A percentile compares a stretch with the other conserved stretches of the same genome.
These are phyloP conservation scores for Spermophilus dauricus DNA, from an alignment of 2,113 vertebrate species.

Conservation along the genomic window DNA sequence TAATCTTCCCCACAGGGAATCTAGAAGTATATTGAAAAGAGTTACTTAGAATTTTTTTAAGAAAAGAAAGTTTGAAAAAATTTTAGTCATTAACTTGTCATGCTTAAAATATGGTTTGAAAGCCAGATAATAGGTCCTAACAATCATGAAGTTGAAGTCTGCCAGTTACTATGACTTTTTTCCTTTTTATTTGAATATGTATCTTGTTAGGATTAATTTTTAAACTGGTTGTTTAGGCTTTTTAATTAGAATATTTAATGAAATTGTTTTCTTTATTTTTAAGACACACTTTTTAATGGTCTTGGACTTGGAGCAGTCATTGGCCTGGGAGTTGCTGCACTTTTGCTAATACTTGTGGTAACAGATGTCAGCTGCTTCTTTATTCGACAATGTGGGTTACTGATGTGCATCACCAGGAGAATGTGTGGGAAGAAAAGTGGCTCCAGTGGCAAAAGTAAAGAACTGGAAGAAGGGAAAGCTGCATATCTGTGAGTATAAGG, in stretches of 20 bases:
- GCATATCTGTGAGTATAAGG: slow-evolving; percentile 96
- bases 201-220: neutral
- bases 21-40: neutral
- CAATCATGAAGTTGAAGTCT: neutral
- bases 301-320: slow-evolving; percentile 96
- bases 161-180: neutral
- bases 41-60: neutral
- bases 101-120: slow-evolving; percentile 33
- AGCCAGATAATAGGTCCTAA: neutral
- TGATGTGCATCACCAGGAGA: slow-evolving; percentile 98
- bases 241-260: neutral
- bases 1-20: slow-evolving; percentile 3
- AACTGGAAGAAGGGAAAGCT: slow-evolving; percentile 98
- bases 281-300: slow-evolving; percentile 98
- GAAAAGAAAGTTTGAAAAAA: neutral
- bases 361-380: slow-evolving; percentile 99
- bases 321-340: slow-evolving; percentile 94
- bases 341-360: slow-evolving; percentile 96
- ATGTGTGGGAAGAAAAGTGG: slow-evolving; percentile 97
- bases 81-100: slow-evolving; percentile 8
- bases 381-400: slow-evolving; percentile 96
- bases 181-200: neutral
- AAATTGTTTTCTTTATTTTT: slow-evolving; percentile 69
- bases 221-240: neutral
- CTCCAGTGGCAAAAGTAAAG: slow-evolving; percentile 97